Evolutionary conservation across 2,113 vertebrate genomes (phyloP).

Genomic region (Ictidomys tridecemlineatus): DNA sequence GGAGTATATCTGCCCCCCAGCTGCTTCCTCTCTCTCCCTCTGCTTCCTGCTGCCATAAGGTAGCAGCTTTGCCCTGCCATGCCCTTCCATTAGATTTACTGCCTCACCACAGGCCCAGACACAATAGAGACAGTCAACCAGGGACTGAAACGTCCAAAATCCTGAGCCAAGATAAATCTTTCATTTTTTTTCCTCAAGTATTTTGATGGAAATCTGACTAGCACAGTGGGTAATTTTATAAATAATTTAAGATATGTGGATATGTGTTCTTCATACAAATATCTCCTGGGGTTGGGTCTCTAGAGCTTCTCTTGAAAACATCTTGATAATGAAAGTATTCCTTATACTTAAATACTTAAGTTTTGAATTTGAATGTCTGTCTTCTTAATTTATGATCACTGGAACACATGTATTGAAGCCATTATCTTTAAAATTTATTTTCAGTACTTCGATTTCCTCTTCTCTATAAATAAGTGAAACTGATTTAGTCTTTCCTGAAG

Average conservation of each 20-base stretch:
- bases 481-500: slow-evolving; percentile 15
- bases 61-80: not conserved
- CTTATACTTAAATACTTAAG: not conserved
- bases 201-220: not conserved
- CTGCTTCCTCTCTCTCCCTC: not conserved
- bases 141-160: not conserved
- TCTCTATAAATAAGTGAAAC: not conserved
- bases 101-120: not conserved
- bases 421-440: not conserved
- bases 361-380: slow-evolving; percentile 1
- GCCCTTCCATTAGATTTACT: not conserved
- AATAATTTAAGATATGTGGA: not conserved
- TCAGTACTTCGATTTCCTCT: not conserved
- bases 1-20: not conserved
- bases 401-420: not conserved
- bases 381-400: not conserved
- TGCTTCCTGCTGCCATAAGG: not conserved
- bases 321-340: not conserved
- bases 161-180: not conserved
- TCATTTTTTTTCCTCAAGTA: not conserved
- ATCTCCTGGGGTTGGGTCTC: not conserved
- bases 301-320: not conserved
- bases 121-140: not conserved
- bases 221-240: not conserved
- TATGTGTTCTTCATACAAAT: not conserved